Base-by-base conservation (phyloP, 2,113 vertebrate genomes). In the Ciconia stormi region DNA sequence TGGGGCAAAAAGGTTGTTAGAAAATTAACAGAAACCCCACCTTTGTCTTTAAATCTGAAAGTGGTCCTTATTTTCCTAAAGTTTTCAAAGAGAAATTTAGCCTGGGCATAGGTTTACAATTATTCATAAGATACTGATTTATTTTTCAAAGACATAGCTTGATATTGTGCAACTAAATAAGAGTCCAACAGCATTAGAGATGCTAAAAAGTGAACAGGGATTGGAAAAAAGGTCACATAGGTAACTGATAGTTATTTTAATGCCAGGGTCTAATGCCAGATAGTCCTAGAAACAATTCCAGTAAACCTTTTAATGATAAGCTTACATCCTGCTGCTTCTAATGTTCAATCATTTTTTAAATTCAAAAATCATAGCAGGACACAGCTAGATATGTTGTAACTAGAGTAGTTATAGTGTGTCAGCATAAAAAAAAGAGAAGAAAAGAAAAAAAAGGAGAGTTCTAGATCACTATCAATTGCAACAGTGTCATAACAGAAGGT, bases 61-160 rank as follows among this genome's bases (percentile, higher is more conserved):
- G 4, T 0, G 0, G 13, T 40, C 56, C 8, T 22, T 29, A 10
- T 50, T 67, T 62, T 32, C 15, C 34, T 47, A 32, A 46, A 1
- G 4, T 27, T 83, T 92, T 59, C 25, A 17, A 70, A 40, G 13
- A 69, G 5, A 32, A 16, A 50, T 47, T 72, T 67, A 69, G 10
- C 12, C 13, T 72, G 38, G 10, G 4, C 16, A n/a, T 16, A 72
- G 13, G 3, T 47, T 85, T 55, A 56, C 30, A 78, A 62, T 70
- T 78, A 55, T 70, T 59, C 15, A 32, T 50, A 65, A 53, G 20
- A 66, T 27, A 6, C 3, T 36, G 10, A 32, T 63, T 82, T 82
- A 52, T 40, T 56, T 88, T 56, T 77, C 25, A 52, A 16, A 30
- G 0, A 22, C 16, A 46, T 23, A 42, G 13, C 22, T 90, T 69